Evolutionary conservation across 2,797 vertebrate species (phyloP).

Genomic region (Phataginus tricuspis): DNA sequence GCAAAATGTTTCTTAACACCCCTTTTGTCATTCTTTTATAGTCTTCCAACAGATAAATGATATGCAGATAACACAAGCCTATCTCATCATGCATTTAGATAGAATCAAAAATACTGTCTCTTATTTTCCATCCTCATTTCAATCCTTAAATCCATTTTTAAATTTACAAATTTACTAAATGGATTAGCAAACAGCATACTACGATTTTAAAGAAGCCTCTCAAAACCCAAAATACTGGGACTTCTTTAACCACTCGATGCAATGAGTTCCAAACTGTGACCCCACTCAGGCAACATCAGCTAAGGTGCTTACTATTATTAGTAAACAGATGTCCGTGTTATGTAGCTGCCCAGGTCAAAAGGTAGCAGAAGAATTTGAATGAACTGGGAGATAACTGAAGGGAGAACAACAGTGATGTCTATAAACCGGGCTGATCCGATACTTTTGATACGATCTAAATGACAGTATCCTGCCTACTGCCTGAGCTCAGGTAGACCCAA

Average conservation of each 20-base stretch:
- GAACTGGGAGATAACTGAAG: neutral
- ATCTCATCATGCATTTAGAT: slow-evolving; percentile 9
- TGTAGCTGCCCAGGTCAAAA: neutral
- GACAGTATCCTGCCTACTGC: too few relatives aligned
- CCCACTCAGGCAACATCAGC: neutral
- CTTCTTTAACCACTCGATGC: neutral
- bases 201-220: neutral
- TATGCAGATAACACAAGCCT: neutral
- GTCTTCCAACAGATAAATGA: slow-evolving; percentile 9
- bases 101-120: neutral
- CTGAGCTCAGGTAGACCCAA: neutral
- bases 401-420: neutral
- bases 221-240: neutral
- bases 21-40: neutral
- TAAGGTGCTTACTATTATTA: neutral
- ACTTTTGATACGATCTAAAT: neutral
- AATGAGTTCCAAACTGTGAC: neutral
- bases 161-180: neutral
- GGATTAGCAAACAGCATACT: neutral
- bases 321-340: neutral
- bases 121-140: slow-evolving; percentile 16
- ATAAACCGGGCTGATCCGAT: neutral
- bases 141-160: slow-evolving; percentile 41
- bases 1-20: slow-evolving; percentile 27
- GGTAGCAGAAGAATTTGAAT: neutral